Evolutionary conservation across 2,113 vertebrate species (phyloP).

Genomic region (Donacobius atricapilla): DNA sequence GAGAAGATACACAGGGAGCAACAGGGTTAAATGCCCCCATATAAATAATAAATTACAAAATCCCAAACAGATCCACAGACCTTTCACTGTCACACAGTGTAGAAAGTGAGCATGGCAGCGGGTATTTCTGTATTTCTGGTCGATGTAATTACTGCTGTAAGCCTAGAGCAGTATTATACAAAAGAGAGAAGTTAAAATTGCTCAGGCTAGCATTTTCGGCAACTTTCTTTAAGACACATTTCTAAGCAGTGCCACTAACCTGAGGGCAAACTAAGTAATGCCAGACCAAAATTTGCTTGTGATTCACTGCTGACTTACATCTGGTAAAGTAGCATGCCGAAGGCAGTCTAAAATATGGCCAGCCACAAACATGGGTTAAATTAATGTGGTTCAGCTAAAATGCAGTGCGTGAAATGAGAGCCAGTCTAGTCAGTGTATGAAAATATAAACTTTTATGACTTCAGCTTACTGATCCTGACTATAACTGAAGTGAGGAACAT

Average conservation of each 20-base stretch:
- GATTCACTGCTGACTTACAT: constrained; percentile 44
- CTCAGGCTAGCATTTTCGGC: background rate
- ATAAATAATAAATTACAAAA: background rate
- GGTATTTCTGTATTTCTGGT: background rate
- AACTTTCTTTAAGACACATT: constrained; percentile 7
- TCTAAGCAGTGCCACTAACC: constrained; percentile 7
- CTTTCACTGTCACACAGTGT: background rate
- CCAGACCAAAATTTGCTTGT: background rate
- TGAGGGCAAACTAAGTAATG: background rate
- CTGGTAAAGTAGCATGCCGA: constrained; percentile 15
- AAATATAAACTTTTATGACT: constrained; percentile 31
- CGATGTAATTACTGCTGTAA: background rate
- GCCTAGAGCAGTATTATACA: background rate
- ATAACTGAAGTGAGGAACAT: background rate
- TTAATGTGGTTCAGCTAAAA: constrained; percentile 48
- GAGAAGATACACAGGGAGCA: rapidly evolving
- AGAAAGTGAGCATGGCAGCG: background rate
- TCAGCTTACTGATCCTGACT: background rate
- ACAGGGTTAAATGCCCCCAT: background rate
- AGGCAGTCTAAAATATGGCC: constrained; percentile 11
- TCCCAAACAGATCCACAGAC: background rate
- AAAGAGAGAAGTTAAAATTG: constrained; percentile 16
- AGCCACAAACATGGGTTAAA: constrained; percentile 33
- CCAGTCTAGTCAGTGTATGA: background rate
- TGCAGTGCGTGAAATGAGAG: constrained; percentile 8